These are phyloP conservation scores for Petromus typicus DNA, from an alignment of 2,113 vertebrate species.

Conservation along the genomic window DNA sequence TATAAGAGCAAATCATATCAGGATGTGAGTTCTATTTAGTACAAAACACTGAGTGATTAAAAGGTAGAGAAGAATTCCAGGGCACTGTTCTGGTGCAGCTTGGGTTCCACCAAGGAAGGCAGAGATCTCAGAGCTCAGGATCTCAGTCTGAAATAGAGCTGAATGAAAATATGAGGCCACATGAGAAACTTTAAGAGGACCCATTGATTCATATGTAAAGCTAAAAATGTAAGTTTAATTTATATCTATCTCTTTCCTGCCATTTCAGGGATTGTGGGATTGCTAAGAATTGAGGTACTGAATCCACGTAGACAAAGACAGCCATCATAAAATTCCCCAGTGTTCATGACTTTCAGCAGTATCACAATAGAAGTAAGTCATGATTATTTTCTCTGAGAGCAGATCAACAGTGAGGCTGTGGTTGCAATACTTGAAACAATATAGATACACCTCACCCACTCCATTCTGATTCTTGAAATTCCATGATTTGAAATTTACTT, in stretches of 20 bases:
- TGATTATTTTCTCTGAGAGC: conserved; percentile 15
- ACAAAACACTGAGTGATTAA: neutral
- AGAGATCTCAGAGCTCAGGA: neutral
- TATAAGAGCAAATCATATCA: neutral
- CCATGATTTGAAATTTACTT: neutral
- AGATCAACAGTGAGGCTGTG: neutral
- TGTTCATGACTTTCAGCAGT: neutral
- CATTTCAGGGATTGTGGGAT: neutral
- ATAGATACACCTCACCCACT: neutral
- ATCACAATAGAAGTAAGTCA: neutral
- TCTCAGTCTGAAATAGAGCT: neutral
- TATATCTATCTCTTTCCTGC: neutral
- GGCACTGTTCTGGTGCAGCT: neutral
- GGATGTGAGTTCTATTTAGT: neutral
- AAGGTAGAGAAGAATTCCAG: neutral
- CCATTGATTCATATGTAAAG: neutral
- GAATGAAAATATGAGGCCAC: neutral
- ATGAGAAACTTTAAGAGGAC: too few relatives aligned
- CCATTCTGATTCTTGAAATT: neutral
- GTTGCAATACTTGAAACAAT: neutral
- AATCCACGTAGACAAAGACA: neutral
- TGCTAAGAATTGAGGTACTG: neutral
- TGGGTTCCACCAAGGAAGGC: neutral
- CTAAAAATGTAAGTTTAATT: neutral
- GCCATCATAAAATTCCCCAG: neutral